Evolutionary conservation across 1,140 invertebrate species (phyloP).

Genomic region (Drosophila setifemur): DNA sequence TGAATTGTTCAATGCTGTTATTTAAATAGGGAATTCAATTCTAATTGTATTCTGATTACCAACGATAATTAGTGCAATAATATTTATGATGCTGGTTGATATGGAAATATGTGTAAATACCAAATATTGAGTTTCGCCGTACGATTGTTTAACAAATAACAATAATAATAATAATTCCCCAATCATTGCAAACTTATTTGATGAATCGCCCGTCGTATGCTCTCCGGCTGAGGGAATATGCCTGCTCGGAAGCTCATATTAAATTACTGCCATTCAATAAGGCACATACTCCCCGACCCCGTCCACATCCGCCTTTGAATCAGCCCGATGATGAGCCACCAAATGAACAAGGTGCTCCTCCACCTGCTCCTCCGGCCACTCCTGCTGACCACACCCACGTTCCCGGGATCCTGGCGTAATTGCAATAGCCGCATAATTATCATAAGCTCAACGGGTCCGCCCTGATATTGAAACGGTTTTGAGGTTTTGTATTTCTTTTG

Average conservation of each 20-base stretch:
- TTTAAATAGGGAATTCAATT: no score
- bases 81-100: no score
- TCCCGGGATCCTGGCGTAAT: slow-evolving; percentile 7
- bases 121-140: no score
- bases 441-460: slow-evolving; percentile 38
- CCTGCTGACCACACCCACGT: not conserved
- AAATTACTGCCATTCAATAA: slow-evolving; percentile 12
- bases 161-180: no score
- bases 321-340: slow-evolving; percentile 25
- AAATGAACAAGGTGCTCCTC: slow-evolving; percentile 13
- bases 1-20: no score
- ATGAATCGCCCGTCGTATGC: no score
- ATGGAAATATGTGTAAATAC: no score
- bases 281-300: not conserved
- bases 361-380: not conserved
- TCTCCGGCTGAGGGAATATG: no score
- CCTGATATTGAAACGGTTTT: slow-evolving; percentile 40
- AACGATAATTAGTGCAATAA: no score
- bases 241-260: not conserved
- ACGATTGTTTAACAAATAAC: no score
- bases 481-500: slow-evolving; percentile 54
- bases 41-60: no score
- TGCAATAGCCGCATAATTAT: slow-evolving; percentile 41
- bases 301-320: slow-evolving; percentile 4
- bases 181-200: no score